Evolutionary conservation across 2,797 vertebrate genomes (phyloP), one percentile per base, ranked within the genome.

Genomic region (Characodon lateralis): DNA sequence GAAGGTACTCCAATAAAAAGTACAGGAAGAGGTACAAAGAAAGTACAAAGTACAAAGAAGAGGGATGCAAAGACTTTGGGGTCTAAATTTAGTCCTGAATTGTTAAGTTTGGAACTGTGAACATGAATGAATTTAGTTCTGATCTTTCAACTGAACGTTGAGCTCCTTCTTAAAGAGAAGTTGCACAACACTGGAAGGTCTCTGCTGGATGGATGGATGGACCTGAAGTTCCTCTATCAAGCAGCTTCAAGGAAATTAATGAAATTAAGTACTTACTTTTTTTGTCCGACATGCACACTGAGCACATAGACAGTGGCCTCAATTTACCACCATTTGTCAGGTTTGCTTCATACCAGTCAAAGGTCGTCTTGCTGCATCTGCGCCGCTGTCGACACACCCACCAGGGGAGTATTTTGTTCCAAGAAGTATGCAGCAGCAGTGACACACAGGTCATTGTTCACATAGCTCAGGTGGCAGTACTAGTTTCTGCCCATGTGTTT

Each of bases 381-480:
- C 6, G 72, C 41, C 39, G 76, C 53, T 18, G 56, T 31, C 78
- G 71, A 0, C 79, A 79, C 86, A 77, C 83, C 81, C 73, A 70
- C 46, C 46, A 78, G 56, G 77, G 8, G 46, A 70, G 82, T 80
- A 68, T 88, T 83, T 85, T 51, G 66, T 91, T 87, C 72, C 51
- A 53, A 65, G n/a, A 90, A 71, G 74, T 56, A 84, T 35, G 71
- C 78, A 50, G 72, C 76, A 26, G 73, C 73, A 28, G 20, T 72
- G 55, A 80, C 78, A 82, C 39, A 20, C 35, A 61, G 22, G 66
- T 35, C 28, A 28, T 87, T 50, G 69, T 75, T 88, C 69, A 65
- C 88, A 87, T 90, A 82, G 69, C 85, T 91, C 46, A 83, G 8
- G 51, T 87, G 77, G 85, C 75, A 58, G 24, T 79, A 76, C 80